phyloP scores from a whole-genome alignment of 2,113 vertebrate genomes.

The Kryptolebias marmoratus region DNA sequence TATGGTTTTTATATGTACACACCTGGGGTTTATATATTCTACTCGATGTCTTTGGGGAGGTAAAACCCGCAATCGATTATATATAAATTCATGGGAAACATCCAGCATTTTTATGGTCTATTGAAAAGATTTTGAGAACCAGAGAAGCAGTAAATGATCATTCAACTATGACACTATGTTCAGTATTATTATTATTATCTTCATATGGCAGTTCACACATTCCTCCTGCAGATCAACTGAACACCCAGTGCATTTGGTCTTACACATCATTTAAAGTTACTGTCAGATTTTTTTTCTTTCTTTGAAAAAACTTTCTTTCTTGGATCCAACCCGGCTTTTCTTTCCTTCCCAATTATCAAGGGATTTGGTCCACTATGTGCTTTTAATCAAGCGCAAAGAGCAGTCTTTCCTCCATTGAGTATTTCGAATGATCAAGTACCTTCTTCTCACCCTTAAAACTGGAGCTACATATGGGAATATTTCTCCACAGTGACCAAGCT shows the following conservation, averaged over 20 bases:
- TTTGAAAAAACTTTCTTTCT: constrained; percentile 13
- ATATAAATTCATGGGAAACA: constrained; percentile 59
- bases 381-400: constrained; percentile 14
- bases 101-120: constrained; percentile 64
- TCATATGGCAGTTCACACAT: constrained; percentile 59
- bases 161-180: constrained; percentile 62
- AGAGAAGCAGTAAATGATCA: constrained; percentile 60
- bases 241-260: constrained; percentile 27
- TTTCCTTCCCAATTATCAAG: constrained; percentile 21
- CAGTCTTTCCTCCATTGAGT: constrained; percentile 27
- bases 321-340: constrained; percentile 31
- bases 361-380: constrained; percentile 40
- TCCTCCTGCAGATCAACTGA: constrained; percentile 43
- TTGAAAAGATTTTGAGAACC: constrained; percentile 52
- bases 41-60: constrained; percentile 58
- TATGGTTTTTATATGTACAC: constrained; percentile 58
- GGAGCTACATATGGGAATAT: constrained; percentile 60
- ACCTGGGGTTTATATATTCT: constrained; percentile 65
- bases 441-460: constrained; percentile 49
- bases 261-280: constrained; percentile 38
- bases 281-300: constrained; percentile 12
- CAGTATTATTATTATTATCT: constrained; percentile 73
- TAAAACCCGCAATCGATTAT: constrained; percentile 63
- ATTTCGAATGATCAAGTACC: constrained; percentile 52
- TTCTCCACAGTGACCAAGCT: constrained; percentile 46